Evolutionary conservation across 23 tunicate genomes (phyloP), one percentile per base, ranked within the genome.

Genomic region (Ciona savignyi): DNA sequence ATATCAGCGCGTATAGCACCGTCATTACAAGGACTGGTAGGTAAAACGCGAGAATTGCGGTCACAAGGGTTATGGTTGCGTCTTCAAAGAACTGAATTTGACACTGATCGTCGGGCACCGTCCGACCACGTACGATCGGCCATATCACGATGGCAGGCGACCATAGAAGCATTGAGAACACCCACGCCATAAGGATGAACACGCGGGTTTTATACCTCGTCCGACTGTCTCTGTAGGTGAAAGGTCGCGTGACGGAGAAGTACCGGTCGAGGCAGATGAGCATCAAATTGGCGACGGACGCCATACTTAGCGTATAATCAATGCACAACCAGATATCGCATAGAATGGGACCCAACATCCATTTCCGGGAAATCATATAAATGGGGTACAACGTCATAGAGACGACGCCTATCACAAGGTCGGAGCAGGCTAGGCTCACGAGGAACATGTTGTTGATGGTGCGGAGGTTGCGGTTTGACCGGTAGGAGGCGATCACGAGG

Each of bases 261-360:
- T 84, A 91, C 19, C 97, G 79, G 60, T 91, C 97, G n/a, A 84
- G 69, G 63, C 97, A 91, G 0, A 91, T 91, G 60, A 91, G 75
- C 80, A 91, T 56, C 31, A 91, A 64, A 70, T 91, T 91, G 9
- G 86, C 86, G 6, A 91, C 97, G 1, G 97, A 91, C 23, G 97
- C 97, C 97, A 91, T 91, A 73, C 91, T 84, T 32, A 91, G 71
- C 25, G 97, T 91, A 51, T 91, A 91, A 49, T 91, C 97, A 27
- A 91, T 62, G 51, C 91, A 91, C 0, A 91, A 84, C 97, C 97
- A 91, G 22, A 81, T 80, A 71, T 81, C 84, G 60, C 97, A 91
- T 42, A 77, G 25, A 0, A 77, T 67, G 25, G 79, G 83, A 0
- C 97, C 97, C 0, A 91, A 49, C 1, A 48, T 66, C 97, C 97